Base-by-base conservation (phyloP, 2,113 vertebrate species). In the Poeciliopsis prolifica region DNA sequence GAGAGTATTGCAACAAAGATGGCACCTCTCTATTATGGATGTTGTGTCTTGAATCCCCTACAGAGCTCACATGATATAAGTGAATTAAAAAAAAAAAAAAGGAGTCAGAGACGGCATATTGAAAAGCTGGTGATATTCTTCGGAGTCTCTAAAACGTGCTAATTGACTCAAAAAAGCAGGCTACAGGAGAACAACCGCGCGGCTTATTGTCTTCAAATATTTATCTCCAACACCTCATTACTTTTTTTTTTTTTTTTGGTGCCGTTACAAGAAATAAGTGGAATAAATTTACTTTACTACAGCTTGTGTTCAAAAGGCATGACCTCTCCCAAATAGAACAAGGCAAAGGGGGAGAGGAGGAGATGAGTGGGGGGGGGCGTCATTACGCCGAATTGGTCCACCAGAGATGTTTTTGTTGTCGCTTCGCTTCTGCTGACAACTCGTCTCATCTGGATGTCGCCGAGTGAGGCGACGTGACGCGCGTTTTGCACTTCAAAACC, bases 181-280 rank as follows among this genome's bases (percentile, higher is more conserved):
- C 84, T 75, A 68, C 73, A 86, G 81, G 61, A 78, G 76, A 75
- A 79, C 63, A 51, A 87, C 54, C 70, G 85, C 86, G 79, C 69
- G 85, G 72, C 76, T 92, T 86, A 86, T 86, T 85, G 83, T 90
- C 87, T 88, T 86, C 86, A 78, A 68, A 84, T 80, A 85, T 90
- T 92, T 90, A 93, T 94, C 91, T 87, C 72, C 66, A 84, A 77
- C 87, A 90, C 84, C 89, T 92, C 89, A 91, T 89, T 91, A 91
- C 81, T 86, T 58, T 58, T 58, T 90, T 28, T 58, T 90, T 28
- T 15, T 90, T 91, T 89, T 87, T 13, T 11, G 35, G 30, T 86
- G 88, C 85, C 69, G 87, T 87, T 91, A 88, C 90, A 86, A 89
- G 86, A 93, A 91, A 89, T 88, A 92, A 92, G 86, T 87, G 86